Percentiles rank a stretch among this genome's conserved stretches.
phyloP scores from a whole-genome alignment of 2,888 invertebrate species.

The Athrips mouffetella region DNA sequence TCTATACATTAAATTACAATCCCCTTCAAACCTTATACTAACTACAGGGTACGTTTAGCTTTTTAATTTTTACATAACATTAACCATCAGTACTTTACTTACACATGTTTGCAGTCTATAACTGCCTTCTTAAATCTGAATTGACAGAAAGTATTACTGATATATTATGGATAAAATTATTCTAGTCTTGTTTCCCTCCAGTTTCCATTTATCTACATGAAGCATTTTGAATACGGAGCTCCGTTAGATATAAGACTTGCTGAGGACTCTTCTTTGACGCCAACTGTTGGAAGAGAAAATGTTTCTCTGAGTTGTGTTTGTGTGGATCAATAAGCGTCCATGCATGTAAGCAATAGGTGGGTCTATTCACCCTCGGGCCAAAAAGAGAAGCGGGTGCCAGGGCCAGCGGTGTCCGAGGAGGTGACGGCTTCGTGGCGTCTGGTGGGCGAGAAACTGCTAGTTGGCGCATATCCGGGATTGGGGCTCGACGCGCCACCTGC shows the following conservation, averaged over 20 bases:
- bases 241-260: constrained; percentile 56
- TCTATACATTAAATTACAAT: neutral
- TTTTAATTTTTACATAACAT: constrained; percentile 23
- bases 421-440: constrained; percentile 64
- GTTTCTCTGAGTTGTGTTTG: neutral
- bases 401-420: constrained; percentile 56
- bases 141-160: neutral
- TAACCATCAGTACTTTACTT: no score
- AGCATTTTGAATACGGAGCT: constrained; percentile 65
- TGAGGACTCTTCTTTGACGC: constrained; percentile 62
- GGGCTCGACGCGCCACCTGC: constrained; percentile 63
- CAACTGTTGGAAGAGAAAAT: constrained; percentile 43
- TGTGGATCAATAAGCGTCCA: constrained; percentile 4
- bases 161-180: constrained; percentile 4
- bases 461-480: constrained; percentile 52
- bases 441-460: constrained; percentile 55
- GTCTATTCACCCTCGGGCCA: constrained; percentile 64
- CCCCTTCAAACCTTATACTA: neutral
- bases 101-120: neutral
- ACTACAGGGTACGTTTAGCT: constrained; percentile 13
- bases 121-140: neutral
- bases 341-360: constrained; percentile 7
- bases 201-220: constrained; percentile 50
- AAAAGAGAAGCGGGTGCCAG: constrained; percentile 56
- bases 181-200: constrained; percentile 18